Percentiles rank a stretch among this genome's conserved stretches.
Evolutionary conservation across 1,140 invertebrate species (phyloP).

Genomic region (Solenopsis fugax): DNA sequence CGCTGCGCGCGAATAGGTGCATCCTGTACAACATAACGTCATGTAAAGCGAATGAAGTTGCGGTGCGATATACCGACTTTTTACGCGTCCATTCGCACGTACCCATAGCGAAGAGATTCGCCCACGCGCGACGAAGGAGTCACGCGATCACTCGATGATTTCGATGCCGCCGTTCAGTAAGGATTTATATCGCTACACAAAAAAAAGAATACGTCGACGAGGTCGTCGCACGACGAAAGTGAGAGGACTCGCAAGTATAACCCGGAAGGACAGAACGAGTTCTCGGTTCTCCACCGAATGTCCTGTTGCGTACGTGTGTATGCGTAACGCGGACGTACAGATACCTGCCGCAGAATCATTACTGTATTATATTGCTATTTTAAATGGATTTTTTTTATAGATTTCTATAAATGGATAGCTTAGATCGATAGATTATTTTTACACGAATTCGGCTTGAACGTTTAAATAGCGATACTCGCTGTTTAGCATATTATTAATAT

Average conservation of each 20-base stretch:
- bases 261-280: conserved; percentile 75
- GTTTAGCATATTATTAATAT: not conserved
- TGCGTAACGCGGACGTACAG: not conserved
- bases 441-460: not conserved
- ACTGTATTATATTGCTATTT: not conserved
- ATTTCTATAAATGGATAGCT: not conserved
- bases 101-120: not conserved
- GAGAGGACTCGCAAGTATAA: conserved; percentile 78
- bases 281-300: conserved; percentile 66
- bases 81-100: not conserved
- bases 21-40: not conserved
- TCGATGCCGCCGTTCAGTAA: conserved; percentile 33
- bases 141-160: conserved; percentile 9
- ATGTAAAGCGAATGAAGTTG: conserved; percentile 3
- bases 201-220: conserved; percentile 62
- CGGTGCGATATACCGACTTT: not conserved
- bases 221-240: conserved; percentile 84
- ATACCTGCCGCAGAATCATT: not conserved
- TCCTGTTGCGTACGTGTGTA: conserved; percentile 17
- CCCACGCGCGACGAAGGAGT: conserved; percentile 23
- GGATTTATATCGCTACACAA: conserved; percentile 54
- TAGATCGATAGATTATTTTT: not conserved
- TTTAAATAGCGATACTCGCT: not conserved
- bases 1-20: conserved; percentile 29
- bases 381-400: too few relatives aligned